Conservation (phyloP, 2,888 invertebrate species). For the Catocala sponsa region DNA sequence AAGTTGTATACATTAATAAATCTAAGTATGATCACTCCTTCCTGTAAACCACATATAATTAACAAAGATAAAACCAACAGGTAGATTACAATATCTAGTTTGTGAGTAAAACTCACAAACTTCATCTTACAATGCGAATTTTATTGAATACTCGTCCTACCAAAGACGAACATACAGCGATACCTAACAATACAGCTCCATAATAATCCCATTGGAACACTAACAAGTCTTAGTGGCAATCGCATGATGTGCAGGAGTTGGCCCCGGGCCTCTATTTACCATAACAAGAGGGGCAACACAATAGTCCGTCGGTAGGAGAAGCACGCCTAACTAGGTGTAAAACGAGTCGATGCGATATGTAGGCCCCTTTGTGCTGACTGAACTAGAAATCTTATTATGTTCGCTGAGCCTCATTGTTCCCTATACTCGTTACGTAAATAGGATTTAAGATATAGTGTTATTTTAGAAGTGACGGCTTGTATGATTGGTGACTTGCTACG, state of each 20-base stretch:
- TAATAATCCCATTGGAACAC: conserved; percentile 64
- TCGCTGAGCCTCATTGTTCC: conserved; percentile 36
- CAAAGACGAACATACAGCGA: no score
- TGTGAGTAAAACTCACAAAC: no score
- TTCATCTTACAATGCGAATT: no score
- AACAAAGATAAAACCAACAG: no score
- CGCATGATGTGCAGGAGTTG: conserved; percentile 50
- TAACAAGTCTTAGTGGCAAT: conserved; percentile 56
- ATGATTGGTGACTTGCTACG: not conserved
- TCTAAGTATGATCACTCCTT: no score
- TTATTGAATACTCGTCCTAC: no score
- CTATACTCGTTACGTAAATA: conserved; percentile 26
- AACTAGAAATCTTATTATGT: conserved; percentile 46
- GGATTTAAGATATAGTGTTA: conserved; percentile 9
- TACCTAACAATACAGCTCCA: conserved; percentile 46
- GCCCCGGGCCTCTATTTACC: conserved; percentile 75
- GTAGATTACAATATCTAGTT: no score
- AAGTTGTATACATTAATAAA: no score
- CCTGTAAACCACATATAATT: no score
- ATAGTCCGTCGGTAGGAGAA: conserved; percentile 53
- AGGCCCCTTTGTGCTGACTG: conserved; percentile 53
- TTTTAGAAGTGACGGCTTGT: not conserved
- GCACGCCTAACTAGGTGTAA: conserved; percentile 79
- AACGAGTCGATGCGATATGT: conserved; percentile 63
- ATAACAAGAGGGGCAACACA: conserved; percentile 74